phyloP scores from a whole-genome alignment of 23 tunicate species.

The Pegea sp. region DNA sequence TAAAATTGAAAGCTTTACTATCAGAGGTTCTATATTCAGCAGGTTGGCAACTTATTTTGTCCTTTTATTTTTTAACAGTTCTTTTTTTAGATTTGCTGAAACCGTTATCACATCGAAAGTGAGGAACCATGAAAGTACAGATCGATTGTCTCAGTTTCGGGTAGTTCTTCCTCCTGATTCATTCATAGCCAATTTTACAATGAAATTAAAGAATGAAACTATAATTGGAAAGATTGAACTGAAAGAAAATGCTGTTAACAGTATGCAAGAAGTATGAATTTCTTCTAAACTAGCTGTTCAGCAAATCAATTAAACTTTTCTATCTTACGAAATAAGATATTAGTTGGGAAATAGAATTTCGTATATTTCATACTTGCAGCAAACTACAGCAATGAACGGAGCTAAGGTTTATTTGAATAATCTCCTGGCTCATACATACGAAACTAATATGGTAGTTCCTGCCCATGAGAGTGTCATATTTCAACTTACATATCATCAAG shows the following conservation, averaged over 20 bases:
- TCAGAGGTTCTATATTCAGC: constrained; percentile 15
- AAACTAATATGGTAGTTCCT: constrained; percentile 55
- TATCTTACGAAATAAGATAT: too few species aligned
- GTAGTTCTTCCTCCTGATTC: constrained; percentile 46
- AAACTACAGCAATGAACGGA: too few species aligned
- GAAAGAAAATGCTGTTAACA: constrained; percentile 26
- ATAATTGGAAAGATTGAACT: constrained; percentile 47
- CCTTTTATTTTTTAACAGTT: too few species aligned
- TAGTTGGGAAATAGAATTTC: too few species aligned
- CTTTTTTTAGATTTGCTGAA: constrained; percentile 41
- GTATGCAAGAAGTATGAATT: not conserved
- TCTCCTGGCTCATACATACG: constrained; percentile 23
- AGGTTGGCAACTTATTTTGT: too few species aligned
- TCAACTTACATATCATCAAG: constrained; percentile 45
- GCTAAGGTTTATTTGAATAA: not conserved
- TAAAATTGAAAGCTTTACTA: constrained; percentile 19
- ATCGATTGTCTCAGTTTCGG: constrained; percentile 40
- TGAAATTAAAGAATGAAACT: constrained; percentile 37
- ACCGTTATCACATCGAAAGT: constrained; percentile 64
- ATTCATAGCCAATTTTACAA: constrained; percentile 30
- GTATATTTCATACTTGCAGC: too few species aligned
- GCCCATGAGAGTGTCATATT: constrained; percentile 23
- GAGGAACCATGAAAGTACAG: constrained; percentile 39
- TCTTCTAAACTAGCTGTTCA: too few species aligned
- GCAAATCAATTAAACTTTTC: too few species aligned